Evolutionary conservation across 2,797 vertebrate species (phyloP).

Genomic region (Pangasius mekongensis): DNA sequence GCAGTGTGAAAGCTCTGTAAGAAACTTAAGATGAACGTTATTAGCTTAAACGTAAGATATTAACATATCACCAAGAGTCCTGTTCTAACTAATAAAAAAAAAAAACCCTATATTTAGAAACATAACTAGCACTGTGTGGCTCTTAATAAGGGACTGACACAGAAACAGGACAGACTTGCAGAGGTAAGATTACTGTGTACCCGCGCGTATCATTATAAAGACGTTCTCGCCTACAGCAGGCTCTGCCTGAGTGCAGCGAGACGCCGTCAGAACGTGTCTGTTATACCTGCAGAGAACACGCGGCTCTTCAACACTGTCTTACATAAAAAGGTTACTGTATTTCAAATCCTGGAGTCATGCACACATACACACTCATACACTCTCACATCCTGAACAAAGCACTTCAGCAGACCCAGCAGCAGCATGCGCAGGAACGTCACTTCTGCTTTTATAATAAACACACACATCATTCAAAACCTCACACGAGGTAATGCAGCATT

Average conservation of each 20-base stretch:
- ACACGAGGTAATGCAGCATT: slow-evolving; percentile 17
- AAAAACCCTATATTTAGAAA: neutral
- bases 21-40: neutral
- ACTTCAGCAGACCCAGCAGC: neutral
- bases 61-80: neutral
- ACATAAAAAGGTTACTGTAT: slow-evolving; percentile 35
- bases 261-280: slow-evolving; percentile 21
- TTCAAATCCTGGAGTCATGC: slow-evolving; percentile 15
- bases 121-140: neutral
- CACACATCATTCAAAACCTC: neutral
- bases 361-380: no score
- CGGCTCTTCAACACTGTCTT: slow-evolving; percentile 15
- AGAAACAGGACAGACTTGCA: slow-evolving; percentile 3
- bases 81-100: neutral
- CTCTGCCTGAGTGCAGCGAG: neutral
- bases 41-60: neutral
- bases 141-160: slow-evolving; percentile 16
- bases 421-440: neutral
- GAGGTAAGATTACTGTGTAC: slow-evolving; percentile 23
- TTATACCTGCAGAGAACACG: slow-evolving; percentile 20
- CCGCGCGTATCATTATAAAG: slow-evolving; percentile 14
- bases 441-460: neutral
- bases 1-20: neutral
- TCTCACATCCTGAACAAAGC: neutral
- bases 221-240: neutral